A percentile compares a stretch with the other conserved stretches of the same genome.
These are phyloP conservation scores for Astropecten irregularis DNA, from an alignment of 53 echinoderm and acorn worm species.

Conservation along the genomic window DNA sequence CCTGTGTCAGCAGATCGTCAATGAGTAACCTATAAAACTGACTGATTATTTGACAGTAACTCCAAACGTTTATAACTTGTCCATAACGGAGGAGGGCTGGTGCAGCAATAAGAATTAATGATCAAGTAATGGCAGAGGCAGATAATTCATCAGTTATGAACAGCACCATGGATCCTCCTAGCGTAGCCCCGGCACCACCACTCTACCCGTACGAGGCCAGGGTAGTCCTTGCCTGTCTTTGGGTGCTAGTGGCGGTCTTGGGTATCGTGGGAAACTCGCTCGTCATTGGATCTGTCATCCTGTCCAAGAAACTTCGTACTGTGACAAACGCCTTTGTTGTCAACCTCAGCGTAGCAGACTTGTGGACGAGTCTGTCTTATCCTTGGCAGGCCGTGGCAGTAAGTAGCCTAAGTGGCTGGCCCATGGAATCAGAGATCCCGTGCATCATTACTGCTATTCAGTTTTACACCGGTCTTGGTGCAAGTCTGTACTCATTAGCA, in stretches of 20 bases:
- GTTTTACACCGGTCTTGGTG: constrained; percentile 56
- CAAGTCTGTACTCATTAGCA: constrained; percentile 61
- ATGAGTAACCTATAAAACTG: no score
- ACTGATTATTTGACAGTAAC: no score
- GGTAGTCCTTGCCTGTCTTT: not conserved
- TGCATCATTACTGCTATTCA: constrained; percentile 32
- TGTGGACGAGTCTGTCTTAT: constrained; percentile 60
- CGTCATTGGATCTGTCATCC: constrained; percentile 57
- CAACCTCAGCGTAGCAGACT: constrained; percentile 64
- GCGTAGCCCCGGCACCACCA: not conserved
- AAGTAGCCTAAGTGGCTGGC: constrained; percentile 58
- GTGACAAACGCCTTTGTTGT: constrained; percentile 69
- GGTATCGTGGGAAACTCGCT: constrained; percentile 66
- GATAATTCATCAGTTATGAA: not conserved
- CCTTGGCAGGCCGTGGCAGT: constrained; percentile 57
- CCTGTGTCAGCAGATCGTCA: no score
- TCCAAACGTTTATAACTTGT: no score
- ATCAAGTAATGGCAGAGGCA: no score
- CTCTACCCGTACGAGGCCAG: constrained; percentile 27
- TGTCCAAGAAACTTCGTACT: constrained; percentile 65
- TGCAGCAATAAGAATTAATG: no score
- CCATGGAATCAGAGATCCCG: constrained; percentile 34
- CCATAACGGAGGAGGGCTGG: no score
- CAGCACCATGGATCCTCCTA: not conserved
- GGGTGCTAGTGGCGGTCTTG: constrained; percentile 27